Base-by-base conservation (phyloP, 2,797 vertebrate genomes). In the Hipposideros larvatus region DNA sequence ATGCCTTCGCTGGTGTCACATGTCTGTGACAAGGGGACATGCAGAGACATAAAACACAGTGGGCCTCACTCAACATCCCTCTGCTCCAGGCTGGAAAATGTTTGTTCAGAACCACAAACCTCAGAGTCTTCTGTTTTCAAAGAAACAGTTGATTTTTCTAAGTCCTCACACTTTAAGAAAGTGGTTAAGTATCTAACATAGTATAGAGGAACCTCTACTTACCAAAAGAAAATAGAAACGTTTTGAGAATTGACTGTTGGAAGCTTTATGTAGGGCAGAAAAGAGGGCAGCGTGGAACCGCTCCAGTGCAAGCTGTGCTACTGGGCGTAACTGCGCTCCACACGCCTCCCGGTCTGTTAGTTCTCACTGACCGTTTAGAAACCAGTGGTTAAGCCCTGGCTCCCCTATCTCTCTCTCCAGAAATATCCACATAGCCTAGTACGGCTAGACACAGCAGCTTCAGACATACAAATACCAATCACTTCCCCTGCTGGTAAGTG, bases 341-440 rank as follows among this genome's bases (percentile, higher is more conserved):
- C 9, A 0, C 1, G 41, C 65, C 55, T 24, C 19, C 14, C 22
- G 18, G 26, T 65, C 61, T 80, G 3, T 43, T 75, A 82, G 73
- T 82, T 90, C 37, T 65, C 41, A 11, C 19, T 75, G 70, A 73
- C n/a, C 61, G 46, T 78, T 80, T 88, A 73, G 51, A 84, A 83
- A 51, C 59, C n/a, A 86, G 28, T 68, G 55, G 55, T 55, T 82
- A 85, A 91, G 21, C 16, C 11, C 55, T 68, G 80, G 10, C 28
- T 87, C 71, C 80, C 77, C 53, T 70, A 43, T 79, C 8, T 48
- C 22, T 26, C 18, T 71, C 10, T 51, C 74, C 59, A 92, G 63
- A 94, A 97, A 92, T 91, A 96, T 14, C 63, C 92, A 55, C 75
- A 65, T 75, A 90, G 89, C 95, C 90, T 90, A 75, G 66, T 53